Base-by-base conservation (phyloP, 2,113 vertebrate species). In the Chitala chitala region DNA sequence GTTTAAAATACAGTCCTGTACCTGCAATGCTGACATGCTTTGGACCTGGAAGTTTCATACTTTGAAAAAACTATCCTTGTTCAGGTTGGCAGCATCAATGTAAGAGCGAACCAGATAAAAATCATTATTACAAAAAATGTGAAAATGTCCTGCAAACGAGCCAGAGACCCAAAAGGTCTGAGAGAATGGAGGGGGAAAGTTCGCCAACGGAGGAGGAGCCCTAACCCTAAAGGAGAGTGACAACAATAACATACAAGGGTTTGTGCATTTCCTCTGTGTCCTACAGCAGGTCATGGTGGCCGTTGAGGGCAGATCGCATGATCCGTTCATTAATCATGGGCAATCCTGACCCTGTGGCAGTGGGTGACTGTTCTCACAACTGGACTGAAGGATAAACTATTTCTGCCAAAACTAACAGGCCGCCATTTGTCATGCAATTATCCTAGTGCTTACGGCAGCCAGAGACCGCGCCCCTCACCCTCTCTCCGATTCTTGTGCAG, bases 291-390 rank as follows among this genome's bases (percentile, higher is more conserved):
- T 73, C 58, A 64, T 10, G 13, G 26, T 3, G 33, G 36, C 36
- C 51, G 56, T 68, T 38, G n/a, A 22, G 22, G 61, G 50, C 8
- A 40, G 51, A 61, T 38, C 33, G 29, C 68, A 36, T 38, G 24
- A 42, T 71, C 55, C 56, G 54, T 17, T 38, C 64, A 75, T 68
- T 76, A 59, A 76, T 76, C 53, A 71, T 26, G 31, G n/a, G n/a
- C n/a, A 26, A 42, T 69, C 68, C 53, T 46, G 59, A 46, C 66
- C 26, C 66, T n/a, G 22, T 44, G 38, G 56, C 29, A 31, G 29
- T 42, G 38, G 29, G 40, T 53, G 40, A 38, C 38, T 10, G 22
- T 31, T 76, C 56, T 61, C 55, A 17, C 26, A n/a, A 24, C 72
- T 61, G 29, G 15, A 75, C 66, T 61, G 66, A 70, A 75, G 44